phyloP scores from a whole-genome alignment of 1,140 invertebrate genomes.

The Metopolophium dirhodum region DNA sequence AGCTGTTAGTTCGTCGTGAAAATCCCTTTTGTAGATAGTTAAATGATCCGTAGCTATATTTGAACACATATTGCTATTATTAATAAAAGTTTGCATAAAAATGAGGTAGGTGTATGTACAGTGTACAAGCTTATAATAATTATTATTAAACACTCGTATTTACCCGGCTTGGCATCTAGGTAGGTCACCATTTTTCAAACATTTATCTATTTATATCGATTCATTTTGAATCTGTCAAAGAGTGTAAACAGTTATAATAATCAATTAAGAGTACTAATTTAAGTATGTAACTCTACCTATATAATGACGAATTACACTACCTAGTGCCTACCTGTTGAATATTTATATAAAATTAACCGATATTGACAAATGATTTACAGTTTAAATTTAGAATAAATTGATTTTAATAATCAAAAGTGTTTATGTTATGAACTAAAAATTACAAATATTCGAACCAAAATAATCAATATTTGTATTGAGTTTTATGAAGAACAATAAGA shows the following conservation, averaged over 20 bases:
- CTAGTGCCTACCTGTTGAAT: background rate
- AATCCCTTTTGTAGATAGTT: background rate
- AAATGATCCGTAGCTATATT: background rate
- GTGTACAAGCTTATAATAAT: background rate
- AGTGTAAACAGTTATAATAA: background rate
- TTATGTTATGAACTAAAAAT: background rate
- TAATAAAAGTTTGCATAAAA: slow-evolving; percentile 9
- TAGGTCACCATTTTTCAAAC: background rate
- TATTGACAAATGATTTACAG: background rate
- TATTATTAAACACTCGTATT: background rate
- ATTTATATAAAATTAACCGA: background rate
- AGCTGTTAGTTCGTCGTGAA: background rate
- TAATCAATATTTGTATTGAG: no score
- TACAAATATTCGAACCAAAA: no score
- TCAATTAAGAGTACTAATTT: background rate
- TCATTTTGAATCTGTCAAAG: background rate
- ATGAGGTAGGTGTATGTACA: background rate
- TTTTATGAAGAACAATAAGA: no score
- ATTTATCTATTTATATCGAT: slow-evolving; percentile 9
- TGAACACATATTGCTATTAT: background rate
- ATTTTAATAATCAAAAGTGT: background rate
- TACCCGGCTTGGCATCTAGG: background rate
- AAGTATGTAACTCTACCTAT: background rate
- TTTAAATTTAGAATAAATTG: background rate
- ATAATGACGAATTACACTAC: background rate